phyloP scores from a whole-genome alignment of 2,888 invertebrate species.

The Herminia tarsipennalis region DNA sequence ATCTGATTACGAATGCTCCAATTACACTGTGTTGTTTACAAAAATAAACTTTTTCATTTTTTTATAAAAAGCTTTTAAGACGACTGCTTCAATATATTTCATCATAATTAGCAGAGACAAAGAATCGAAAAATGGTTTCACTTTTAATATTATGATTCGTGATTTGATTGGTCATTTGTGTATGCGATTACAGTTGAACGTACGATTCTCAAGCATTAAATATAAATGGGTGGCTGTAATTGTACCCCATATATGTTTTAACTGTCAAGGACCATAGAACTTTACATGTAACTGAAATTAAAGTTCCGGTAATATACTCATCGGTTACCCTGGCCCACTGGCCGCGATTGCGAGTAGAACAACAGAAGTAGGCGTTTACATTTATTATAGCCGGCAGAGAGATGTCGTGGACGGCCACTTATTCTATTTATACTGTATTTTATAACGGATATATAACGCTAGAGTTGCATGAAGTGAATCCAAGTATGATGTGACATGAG shows the following conservation, averaged over 20 bases:
- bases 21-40: slow-evolving; percentile 14
- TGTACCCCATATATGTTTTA: slow-evolving; percentile 33
- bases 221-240: slow-evolving; percentile 16
- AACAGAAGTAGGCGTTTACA: slow-evolving; percentile 62
- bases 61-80: background rate
- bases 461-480: slow-evolving; percentile 17
- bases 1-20: slow-evolving; percentile 7
- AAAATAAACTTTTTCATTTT: background rate
- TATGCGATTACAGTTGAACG: slow-evolving; percentile 13
- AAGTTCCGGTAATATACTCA: slow-evolving; percentile 74
- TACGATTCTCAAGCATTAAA: background rate
- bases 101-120: background rate
- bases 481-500: slow-evolving; percentile 8
- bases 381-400: slow-evolving; percentile 54
- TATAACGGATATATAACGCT: slow-evolving; percentile 19
- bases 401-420: slow-evolving; percentile 27
- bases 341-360: slow-evolving; percentile 72
- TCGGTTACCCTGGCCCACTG: slow-evolving; percentile 78
- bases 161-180: slow-evolving; percentile 7
- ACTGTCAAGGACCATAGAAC: slow-evolving; percentile 59
- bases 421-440: slow-evolving; percentile 34
- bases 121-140: background rate
- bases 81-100: background rate
- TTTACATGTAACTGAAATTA: slow-evolving; percentile 54
- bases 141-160: slow-evolving; percentile 13